Conservation (phyloP, 2,888 invertebrate species). For the Hylaea fasciaria region DNA sequence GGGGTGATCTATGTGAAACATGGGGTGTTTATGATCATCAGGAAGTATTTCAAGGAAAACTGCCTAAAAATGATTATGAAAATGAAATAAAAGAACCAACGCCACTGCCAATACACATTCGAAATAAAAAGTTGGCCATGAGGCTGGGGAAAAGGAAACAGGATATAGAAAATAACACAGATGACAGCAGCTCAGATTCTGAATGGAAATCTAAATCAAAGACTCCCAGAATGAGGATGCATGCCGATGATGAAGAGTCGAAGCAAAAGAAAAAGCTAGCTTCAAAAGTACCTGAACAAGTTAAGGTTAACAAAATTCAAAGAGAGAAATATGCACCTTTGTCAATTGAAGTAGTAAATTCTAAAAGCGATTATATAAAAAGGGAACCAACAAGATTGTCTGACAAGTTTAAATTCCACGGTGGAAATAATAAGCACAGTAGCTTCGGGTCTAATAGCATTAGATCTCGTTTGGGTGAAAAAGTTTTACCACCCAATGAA, state of each 20-base stretch:
- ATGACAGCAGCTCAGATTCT: slow-evolving; percentile 79
- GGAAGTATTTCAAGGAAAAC: slow-evolving; percentile 76
- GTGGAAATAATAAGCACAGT: slow-evolving; percentile 40
- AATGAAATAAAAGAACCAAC: slow-evolving; percentile 54
- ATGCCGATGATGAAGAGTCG: slow-evolving; percentile 93
- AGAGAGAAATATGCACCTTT: slow-evolving; percentile 68
- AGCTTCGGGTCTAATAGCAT: slow-evolving; percentile 56
- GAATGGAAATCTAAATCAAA: slow-evolving; percentile 87
- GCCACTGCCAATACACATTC: slow-evolving; percentile 58
- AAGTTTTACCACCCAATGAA: slow-evolving; percentile 49
- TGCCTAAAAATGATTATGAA: slow-evolving; percentile 60
- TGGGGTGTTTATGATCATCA: slow-evolving; percentile 89
- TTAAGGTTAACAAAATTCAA: slow-evolving; percentile 28
- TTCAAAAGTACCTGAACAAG: slow-evolving; percentile 48
- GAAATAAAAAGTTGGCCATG: slow-evolving; percentile 72
- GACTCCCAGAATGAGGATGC: slow-evolving; percentile 92
- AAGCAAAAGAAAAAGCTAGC: slow-evolving; percentile 71
- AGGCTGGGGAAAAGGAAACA: slow-evolving; percentile 68
- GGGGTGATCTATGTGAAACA: slow-evolving; percentile 88
- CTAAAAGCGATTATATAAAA: slow-evolving; percentile 59
- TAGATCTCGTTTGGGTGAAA: slow-evolving; percentile 71
- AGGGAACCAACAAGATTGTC: slow-evolving; percentile 66
- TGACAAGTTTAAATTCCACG: slow-evolving; percentile 69
- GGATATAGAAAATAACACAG: slow-evolving; percentile 57
- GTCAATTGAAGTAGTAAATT: slow-evolving; percentile 76